These are phyloP conservation scores for Lepidothrix coronata DNA, from an alignment of 2,113 vertebrate genomes.

Conservation along the genomic window DNA sequence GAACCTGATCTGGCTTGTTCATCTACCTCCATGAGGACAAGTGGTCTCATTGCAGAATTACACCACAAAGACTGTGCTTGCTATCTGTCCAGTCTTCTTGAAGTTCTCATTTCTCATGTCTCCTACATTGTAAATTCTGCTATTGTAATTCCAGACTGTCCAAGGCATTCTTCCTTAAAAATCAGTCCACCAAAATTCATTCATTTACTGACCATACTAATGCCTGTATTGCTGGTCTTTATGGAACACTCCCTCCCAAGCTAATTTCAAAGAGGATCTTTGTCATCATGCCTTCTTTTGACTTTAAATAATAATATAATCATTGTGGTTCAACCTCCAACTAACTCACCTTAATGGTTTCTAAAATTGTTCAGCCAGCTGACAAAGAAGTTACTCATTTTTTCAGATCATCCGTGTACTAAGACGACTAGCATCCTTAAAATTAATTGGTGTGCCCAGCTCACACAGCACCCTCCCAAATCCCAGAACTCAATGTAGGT, in stretches of 20 bases:
- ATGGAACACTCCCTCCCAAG: not conserved
- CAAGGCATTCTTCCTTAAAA: not conserved
- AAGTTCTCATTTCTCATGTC: not conserved
- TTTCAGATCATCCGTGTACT: not conserved
- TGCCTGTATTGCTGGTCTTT: not conserved
- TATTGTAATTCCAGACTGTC: not conserved
- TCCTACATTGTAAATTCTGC: not conserved
- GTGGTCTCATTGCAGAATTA: not conserved
- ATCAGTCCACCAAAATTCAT: not conserved
- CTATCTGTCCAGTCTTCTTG: not conserved
- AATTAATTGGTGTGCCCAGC: not conserved
- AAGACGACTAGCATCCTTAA: not conserved
- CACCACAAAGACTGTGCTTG: not conserved
- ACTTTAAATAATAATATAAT: not conserved
- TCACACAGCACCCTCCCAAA: not conserved
- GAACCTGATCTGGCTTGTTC: not conserved
- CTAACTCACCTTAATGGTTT: not conserved
- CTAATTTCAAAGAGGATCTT: not conserved
- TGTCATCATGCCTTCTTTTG: not conserved
- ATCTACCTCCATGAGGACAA: not conserved
- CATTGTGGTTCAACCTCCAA: not conserved
- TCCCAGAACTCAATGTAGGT: not conserved
- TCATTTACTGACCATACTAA: not conserved
- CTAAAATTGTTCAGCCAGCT: not conserved
- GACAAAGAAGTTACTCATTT: conserved; percentile 2